These are phyloP conservation scores for Rotaria socialis DNA, from an alignment of 2,888 invertebrate genomes.

Conservation along the genomic window DNA sequence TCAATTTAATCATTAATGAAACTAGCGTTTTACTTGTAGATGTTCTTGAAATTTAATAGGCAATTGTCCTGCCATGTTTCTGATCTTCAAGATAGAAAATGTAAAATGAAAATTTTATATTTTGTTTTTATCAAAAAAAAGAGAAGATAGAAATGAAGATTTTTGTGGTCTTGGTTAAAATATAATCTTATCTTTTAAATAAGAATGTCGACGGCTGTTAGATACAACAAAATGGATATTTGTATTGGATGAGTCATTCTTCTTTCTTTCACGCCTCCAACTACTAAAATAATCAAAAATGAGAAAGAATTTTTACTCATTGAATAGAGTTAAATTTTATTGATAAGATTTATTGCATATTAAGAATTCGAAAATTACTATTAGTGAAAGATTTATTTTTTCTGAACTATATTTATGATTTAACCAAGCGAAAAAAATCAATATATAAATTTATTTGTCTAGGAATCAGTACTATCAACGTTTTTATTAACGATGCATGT, in stretches of 20 bases:
- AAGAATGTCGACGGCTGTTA: background rate
- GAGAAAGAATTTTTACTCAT: background rate
- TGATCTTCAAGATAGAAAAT: too few relatives aligned
- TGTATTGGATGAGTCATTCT: background rate
- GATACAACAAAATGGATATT: background rate
- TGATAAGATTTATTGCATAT: background rate
- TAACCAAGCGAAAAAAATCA: too few relatives aligned
- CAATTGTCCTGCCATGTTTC: slow-evolving; percentile 67
- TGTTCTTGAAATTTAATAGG: slow-evolving; percentile 98
- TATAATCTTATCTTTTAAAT: slow-evolving; percentile 20
- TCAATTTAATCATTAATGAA: too few relatives aligned
- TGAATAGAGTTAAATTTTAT: background rate
- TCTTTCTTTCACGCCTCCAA: background rate
- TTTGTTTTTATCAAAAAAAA: too few relatives aligned
- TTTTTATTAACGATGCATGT: too few relatives aligned
- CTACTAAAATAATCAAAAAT: slow-evolving; percentile 17
- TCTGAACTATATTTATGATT: too few relatives aligned
- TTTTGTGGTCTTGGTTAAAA: background rate
- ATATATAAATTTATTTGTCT: too few relatives aligned
- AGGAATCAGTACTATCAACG: too few relatives aligned
- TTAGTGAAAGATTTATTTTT: background rate
- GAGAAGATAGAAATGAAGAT: too few relatives aligned
- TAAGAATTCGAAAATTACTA: background rate
- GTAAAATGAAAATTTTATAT: background rate
- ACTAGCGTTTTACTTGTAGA: slow-evolving; percentile 72